phyloP scores from a whole-genome alignment of 2,888 invertebrate species.

The Euspilapteryx auroguttella region DNA sequence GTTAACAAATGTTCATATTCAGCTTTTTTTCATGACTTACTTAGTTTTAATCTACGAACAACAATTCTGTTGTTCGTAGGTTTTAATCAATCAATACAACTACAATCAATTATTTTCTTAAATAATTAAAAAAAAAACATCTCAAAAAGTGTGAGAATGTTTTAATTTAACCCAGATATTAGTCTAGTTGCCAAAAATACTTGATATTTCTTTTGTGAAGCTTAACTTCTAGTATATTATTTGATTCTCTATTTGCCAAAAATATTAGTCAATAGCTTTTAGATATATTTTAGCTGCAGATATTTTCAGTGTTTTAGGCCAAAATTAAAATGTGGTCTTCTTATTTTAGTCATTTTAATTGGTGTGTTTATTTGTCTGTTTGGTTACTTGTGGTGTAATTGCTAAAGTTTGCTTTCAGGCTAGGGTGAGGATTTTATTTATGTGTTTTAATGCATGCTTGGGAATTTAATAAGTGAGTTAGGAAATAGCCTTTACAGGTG shows the following conservation, averaged over 20 bases:
- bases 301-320: slow-evolving; percentile 40
- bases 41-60: too few relatives aligned
- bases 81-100: too few relatives aligned
- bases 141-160: too few relatives aligned
- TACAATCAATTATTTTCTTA: too few relatives aligned
- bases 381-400: slow-evolving; percentile 38
- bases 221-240: too few relatives aligned
- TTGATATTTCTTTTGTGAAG: too few relatives aligned
- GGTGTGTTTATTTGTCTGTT: slow-evolving; percentile 39
- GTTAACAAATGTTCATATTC: too few relatives aligned
- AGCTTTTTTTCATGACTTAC: too few relatives aligned
- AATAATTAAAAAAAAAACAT: too few relatives aligned
- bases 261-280: slow-evolving; percentile 39
- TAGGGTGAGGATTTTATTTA: slow-evolving; percentile 33
- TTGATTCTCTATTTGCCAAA: slow-evolving; percentile 59
- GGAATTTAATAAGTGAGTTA: slow-evolving; percentile 28
- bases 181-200: too few relatives aligned
- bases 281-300: slow-evolving; percentile 23
- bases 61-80: too few relatives aligned
- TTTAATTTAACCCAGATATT: too few relatives aligned
- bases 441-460: slow-evolving; percentile 40
- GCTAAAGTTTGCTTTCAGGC: slow-evolving; percentile 39
- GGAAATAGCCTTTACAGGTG: slow-evolving; percentile 47
- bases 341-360: slow-evolving; percentile 46
- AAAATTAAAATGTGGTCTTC: slow-evolving; percentile 48